Evolutionary conservation across 2,888 invertebrate species (phyloP).

Genomic region (Nasonia oneida): DNA sequence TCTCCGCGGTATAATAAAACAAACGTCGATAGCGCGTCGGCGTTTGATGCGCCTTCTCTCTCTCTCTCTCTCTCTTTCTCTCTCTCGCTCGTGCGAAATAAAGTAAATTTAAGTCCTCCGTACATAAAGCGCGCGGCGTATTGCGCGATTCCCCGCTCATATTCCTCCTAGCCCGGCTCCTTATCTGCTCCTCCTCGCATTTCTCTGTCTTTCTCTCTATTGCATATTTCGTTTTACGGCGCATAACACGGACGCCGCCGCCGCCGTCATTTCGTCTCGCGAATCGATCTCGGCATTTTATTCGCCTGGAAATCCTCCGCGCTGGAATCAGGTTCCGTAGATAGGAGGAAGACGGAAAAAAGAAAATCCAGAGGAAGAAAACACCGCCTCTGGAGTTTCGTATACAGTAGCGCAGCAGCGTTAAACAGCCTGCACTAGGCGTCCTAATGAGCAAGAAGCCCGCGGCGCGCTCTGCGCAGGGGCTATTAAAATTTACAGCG

Average conservation of each 20-base stretch:
- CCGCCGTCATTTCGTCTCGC: background rate
- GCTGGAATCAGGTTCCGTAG: background rate
- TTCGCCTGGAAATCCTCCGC: constrained; percentile 21
- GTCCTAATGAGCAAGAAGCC: constrained; percentile 44
- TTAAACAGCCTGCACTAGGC: constrained; percentile 5
- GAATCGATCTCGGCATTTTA: constrained; percentile 38
- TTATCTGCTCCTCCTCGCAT: constrained; percentile 46
- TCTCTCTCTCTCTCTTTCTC: background rate
- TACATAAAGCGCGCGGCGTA: constrained; percentile 41
- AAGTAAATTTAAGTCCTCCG: constrained; percentile 51
- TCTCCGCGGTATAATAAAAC: background rate
- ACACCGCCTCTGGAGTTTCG: background rate
- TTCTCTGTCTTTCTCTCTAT: constrained; percentile 63
- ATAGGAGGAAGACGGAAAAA: background rate
- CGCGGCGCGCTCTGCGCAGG: no score
- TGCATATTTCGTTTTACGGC: constrained; percentile 73
- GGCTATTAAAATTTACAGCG: constrained; percentile 53
- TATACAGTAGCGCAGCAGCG: background rate
- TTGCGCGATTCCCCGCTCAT: constrained; percentile 53
- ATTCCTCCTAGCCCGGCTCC: constrained; percentile 50
- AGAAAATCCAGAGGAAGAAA: background rate
- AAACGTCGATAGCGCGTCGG: background rate
- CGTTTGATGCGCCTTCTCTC: background rate
- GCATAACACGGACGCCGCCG: constrained; percentile 62
- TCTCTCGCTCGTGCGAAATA: constrained; percentile 3